Conservation (phyloP, 1,140 invertebrate species). For the Acromyrmex heyeri region DNA sequence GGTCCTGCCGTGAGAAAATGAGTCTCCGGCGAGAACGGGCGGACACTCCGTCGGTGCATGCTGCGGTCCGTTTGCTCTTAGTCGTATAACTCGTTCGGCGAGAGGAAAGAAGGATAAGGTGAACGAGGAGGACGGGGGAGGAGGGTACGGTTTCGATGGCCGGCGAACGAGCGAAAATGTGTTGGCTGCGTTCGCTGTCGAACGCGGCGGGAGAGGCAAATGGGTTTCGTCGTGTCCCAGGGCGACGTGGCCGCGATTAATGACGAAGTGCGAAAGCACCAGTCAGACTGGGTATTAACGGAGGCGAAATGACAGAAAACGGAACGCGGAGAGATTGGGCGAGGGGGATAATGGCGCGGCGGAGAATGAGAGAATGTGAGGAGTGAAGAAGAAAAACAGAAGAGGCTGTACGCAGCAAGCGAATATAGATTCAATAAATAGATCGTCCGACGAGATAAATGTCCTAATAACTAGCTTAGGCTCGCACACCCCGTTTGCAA, state of each 20-base stretch:
- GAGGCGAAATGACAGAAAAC: constrained; percentile 49
- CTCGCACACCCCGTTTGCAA: neutral
- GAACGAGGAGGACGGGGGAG: no score
- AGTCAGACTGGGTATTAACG: constrained; percentile 22
- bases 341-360: constrained; percentile 33
- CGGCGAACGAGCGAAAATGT: constrained; percentile 39
- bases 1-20: constrained; percentile 46
- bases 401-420: neutral
- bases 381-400: neutral
- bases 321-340: constrained; percentile 29
- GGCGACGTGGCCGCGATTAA: constrained; percentile 61
- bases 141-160: constrained; percentile 38
- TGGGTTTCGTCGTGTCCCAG: constrained; percentile 61
- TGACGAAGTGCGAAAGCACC: constrained; percentile 33
- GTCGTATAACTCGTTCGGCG: constrained; percentile 42
- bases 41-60: constrained; percentile 13
- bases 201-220: constrained; percentile 40
- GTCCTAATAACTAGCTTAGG: constrained; percentile 60
- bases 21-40: constrained; percentile 25
- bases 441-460: constrained; percentile 48
- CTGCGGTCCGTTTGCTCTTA: constrained; percentile 26
- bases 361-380: neutral
- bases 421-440: constrained; percentile 65
- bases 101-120: neutral
- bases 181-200: constrained; percentile 20